Evolutionary conservation across 2,113 vertebrate genomes (phyloP).

Genomic region (Salvelinus fontinalis): DNA sequence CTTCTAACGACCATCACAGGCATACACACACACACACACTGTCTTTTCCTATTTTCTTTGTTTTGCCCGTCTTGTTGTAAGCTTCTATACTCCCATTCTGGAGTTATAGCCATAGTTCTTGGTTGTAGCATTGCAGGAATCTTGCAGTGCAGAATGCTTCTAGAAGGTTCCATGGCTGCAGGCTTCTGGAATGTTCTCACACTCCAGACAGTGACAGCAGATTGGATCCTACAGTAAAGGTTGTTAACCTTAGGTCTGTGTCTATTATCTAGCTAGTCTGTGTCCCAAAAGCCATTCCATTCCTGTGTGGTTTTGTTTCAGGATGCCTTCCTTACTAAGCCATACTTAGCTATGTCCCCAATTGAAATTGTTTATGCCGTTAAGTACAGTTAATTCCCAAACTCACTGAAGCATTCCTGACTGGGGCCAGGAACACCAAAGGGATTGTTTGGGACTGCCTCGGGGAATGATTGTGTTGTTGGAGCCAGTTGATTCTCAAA

Average conservation of each 20-base stretch:
- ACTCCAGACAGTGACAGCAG: not conserved
- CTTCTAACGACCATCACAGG: no score
- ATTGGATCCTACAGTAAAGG: not conserved
- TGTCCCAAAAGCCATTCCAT: not conserved
- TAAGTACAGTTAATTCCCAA: conserved; percentile 10
- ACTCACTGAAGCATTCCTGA: conserved; percentile 1
- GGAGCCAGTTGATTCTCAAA: no score
- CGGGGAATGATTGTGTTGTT: not conserved
- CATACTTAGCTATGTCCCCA: not conserved
- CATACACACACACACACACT: not conserved
- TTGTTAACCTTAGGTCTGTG: not conserved
- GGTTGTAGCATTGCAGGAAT: not conserved
- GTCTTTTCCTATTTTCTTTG: no score
- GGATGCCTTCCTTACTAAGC: conserved; percentile 1
- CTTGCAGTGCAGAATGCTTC: not conserved
- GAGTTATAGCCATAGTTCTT: not conserved
- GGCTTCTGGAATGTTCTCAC: not conserved
- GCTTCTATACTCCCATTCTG: no score
- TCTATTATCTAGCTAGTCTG: not conserved
- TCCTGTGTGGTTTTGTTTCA: not conserved
- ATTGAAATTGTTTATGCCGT: not conserved
- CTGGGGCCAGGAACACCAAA: not conserved
- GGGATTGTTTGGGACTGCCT: not conserved
- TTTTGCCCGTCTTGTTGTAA: no score
- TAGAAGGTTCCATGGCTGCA: not conserved